These are phyloP conservation scores for Epinotia bilunana DNA, from an alignment of 2,888 invertebrate species.

Conservation along the genomic window DNA sequence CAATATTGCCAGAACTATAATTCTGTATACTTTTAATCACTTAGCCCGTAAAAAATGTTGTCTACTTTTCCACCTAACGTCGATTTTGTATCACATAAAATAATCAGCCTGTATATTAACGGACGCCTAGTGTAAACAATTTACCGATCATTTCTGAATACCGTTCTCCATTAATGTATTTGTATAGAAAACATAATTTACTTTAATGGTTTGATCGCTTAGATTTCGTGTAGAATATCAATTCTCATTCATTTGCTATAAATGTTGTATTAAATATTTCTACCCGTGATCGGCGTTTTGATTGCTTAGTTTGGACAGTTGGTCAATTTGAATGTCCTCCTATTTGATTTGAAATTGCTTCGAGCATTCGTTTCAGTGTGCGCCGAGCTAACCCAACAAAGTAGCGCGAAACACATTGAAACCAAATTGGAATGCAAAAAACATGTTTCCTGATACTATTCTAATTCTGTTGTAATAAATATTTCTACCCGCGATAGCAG, in stretches of 20 bases:
- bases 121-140: slow-evolving; percentile 8
- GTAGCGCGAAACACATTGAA: no score
- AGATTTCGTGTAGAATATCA: slow-evolving; percentile 17
- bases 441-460: slow-evolving; percentile 30
- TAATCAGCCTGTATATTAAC: not conserved
- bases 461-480: slow-evolving; percentile 57
- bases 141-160: slow-evolving; percentile 10
- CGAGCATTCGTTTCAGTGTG: no score
- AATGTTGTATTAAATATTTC: slow-evolving; percentile 61
- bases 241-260: slow-evolving; percentile 37
- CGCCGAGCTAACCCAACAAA: no score
- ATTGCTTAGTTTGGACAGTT: no score
- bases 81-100: not conserved
- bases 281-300: slow-evolving; percentile 50
- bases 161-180: not conserved
- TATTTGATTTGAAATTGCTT: no score
- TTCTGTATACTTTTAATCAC: no score
- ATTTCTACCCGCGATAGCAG: slow-evolving; percentile 55
- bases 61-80: no score
- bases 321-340: no score
- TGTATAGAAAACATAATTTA: slow-evolving; percentile 18
- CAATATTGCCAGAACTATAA: no score
- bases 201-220: slow-evolving; percentile 21
- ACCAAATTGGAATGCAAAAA: no score
- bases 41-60: no score